A percentile compares a stretch with the other conserved stretches of the same genome.
Evolutionary conservation across 2,888 invertebrate species (phyloP).

Genomic region (Periphyllus acericola): DNA sequence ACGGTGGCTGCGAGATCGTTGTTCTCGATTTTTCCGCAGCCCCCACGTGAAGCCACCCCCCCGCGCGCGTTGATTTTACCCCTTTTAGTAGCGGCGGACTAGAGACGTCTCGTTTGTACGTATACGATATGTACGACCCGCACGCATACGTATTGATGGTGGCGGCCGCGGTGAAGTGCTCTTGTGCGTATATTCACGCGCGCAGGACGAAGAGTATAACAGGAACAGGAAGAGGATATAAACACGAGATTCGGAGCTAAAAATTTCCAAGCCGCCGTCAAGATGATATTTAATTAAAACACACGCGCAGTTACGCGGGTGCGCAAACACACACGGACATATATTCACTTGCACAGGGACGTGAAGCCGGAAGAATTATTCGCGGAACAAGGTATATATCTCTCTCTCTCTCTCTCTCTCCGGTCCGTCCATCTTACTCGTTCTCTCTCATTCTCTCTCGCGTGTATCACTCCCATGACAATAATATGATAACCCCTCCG

Average conservation of each 20-base stretch:
- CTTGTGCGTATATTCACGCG: background rate
- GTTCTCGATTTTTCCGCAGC: slow-evolving; percentile 34
- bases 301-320: background rate
- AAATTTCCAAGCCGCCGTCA: slow-evolving; percentile 53
- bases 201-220: background rate
- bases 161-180: background rate
- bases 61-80: background rate
- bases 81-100: background rate
- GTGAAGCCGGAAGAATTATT: background rate
- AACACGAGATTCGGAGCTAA: slow-evolving; percentile 54
- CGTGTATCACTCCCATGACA: slow-evolving; percentile 61
- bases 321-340: too few relatives aligned
- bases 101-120: background rate
- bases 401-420: too few relatives aligned
- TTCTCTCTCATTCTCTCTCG: background rate
- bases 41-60: background rate
- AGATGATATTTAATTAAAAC: slow-evolving; percentile 61
- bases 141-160: background rate
- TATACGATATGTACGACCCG: too few relatives aligned
- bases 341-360: too few relatives aligned
- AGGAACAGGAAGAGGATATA: background rate
- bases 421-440: background rate
- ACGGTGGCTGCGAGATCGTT: background rate
- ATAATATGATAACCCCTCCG: slow-evolving; percentile 54
- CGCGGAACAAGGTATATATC: slow-evolving; percentile 16